Base-by-base conservation (phyloP, 2,113 vertebrate genomes). In the Nycticebus coucang region DNA sequence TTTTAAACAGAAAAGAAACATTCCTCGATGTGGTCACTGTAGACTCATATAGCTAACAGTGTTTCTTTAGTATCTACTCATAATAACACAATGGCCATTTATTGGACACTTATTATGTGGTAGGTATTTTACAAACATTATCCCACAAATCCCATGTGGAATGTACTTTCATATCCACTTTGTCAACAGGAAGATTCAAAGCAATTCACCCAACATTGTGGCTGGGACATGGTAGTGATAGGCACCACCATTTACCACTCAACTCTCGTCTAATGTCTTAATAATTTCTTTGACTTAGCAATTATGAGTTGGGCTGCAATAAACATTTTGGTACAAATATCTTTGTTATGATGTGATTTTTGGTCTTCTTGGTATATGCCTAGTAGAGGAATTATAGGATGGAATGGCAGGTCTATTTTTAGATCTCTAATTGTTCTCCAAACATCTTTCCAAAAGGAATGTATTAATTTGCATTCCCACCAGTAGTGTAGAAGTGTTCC, bases 111-210 rank as follows among this genome's bases (percentile, higher is more conserved):
- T 66, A 53, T 22, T 55, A 41, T 33, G 18, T 37, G 21, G 75
- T 59, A 69, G 3, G 6, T 83, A 7, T 83, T 96, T 97, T 88
- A 55, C n/a, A 88, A 93, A 97, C 12, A 71, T 45, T n/a, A 83
- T 9, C 21, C 26, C 55, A 82, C 33, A 22, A 90, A 53, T 4
- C 45, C 21, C 37, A 57, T 50, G 55, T n/a, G 18, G 37, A 87
- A 60, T 41, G 21, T 64, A 45, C 2, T 69, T 75, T 95, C 74
- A 57, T 41, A 8, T 5, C 59, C 24, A 55, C n/a, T 94, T 87
- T 92, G 71, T 60, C 41, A 87, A 80, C 5, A 71, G 33, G 50
- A 62, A 95, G 95, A 66, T 57, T 66, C 64, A 92, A n/a, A 69
- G 24, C 53, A 91, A 82, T 79, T 57, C 24, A 68, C 50, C 21